Conservation (phyloP, 2,888 invertebrate genomes). For the Pseudanteris insignis region DNA sequence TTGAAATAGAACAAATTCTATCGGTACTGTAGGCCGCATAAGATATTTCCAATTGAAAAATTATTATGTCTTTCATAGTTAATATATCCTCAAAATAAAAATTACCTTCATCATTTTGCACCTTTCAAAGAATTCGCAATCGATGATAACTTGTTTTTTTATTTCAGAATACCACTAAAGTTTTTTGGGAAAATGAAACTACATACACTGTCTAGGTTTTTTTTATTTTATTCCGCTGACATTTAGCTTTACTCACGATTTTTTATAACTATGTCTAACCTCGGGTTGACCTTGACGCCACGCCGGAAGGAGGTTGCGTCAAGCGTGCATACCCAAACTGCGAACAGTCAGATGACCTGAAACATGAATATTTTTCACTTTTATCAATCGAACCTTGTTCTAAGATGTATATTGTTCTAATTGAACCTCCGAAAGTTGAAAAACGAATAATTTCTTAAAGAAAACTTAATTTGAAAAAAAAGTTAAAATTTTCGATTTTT, state of each 20-base stretch:
- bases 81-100: no score
- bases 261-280: neutral
- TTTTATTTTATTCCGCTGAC: neutral
- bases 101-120: no score
- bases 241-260: slow-evolving; percentile 1
- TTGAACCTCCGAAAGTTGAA: neutral
- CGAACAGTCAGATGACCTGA: no score
- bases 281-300: neutral
- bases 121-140: no score
- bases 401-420: neutral
- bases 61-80: no score
- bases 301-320: neutral
- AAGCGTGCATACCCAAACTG: no score
- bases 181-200: neutral
- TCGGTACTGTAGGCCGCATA: no score
- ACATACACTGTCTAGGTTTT: neutral
- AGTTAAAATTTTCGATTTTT: slow-evolving; percentile 2
- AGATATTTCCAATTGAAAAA: no score
- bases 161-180: no score
- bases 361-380: neutral
- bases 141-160: no score
- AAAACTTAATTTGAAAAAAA: slow-evolving; percentile 7
- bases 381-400: neutral
- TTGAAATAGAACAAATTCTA: no score
- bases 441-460: neutral